phyloP scores from a whole-genome alignment of 2,113 vertebrate species.

The Prolemur simus region DNA sequence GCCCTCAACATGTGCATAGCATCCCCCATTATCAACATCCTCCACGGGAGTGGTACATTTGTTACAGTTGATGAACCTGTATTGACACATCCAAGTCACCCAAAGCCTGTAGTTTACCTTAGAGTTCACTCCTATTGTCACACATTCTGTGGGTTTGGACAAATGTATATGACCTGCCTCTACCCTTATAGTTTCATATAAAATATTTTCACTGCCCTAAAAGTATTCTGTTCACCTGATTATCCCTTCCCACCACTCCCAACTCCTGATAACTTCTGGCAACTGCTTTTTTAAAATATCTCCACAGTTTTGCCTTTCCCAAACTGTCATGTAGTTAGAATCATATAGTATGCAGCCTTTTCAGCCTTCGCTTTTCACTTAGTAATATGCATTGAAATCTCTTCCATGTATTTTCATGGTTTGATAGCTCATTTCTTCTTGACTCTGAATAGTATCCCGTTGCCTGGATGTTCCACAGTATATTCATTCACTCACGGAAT shows the following conservation, averaged over 20 bases:
- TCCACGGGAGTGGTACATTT: neutral
- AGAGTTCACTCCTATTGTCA: neutral
- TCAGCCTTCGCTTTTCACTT: neutral
- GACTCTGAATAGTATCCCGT: too few relatives aligned
- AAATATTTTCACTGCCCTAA: neutral
- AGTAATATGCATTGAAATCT: too few relatives aligned
- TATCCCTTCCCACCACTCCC: neutral
- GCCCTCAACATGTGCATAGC: neutral
- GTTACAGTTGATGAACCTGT: neutral
- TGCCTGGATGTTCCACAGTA: too few relatives aligned
- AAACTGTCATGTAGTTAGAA: neutral
- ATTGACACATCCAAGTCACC: neutral
- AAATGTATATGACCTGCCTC: neutral
- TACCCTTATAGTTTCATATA: too few relatives aligned
- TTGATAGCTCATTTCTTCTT: too few relatives aligned
- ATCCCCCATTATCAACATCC: neutral
- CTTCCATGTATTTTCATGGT: too few relatives aligned
- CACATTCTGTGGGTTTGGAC: neutral
- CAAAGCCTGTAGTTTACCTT: neutral
- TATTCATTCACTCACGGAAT: too few relatives aligned
- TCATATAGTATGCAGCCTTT: neutral
- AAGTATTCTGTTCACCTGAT: neutral
- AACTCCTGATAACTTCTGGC: too few relatives aligned
- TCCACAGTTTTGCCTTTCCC: too few relatives aligned
- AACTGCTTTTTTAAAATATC: neutral